Conservation (phyloP, 1,140 invertebrate species). For the Pogonognathellus flavescens region DNA sequence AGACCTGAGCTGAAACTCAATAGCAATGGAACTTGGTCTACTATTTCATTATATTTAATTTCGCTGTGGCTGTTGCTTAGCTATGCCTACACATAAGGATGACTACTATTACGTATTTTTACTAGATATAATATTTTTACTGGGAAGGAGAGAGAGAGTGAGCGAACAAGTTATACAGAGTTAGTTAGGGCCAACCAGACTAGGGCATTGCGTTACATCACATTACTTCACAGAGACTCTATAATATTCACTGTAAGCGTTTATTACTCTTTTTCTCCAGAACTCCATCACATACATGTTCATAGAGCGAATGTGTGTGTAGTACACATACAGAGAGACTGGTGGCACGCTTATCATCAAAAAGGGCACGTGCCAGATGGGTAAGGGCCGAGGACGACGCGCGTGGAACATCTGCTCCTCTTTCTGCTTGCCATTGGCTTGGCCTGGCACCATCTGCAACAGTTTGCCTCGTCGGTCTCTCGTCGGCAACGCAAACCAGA, state of each 20-base stretch:
- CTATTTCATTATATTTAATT: no score
- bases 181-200: neutral
- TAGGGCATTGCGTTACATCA: conserved; percentile 25
- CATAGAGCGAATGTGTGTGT: neutral
- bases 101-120: conserved; percentile 21
- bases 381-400: conserved; percentile 38
- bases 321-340: neutral
- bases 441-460: conserved; percentile 51
- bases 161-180: neutral
- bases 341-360: conserved; percentile 52
- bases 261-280: conserved; percentile 21
- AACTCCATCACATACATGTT: neutral
- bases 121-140: neutral
- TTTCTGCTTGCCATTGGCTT: conserved; percentile 29
- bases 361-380: conserved; percentile 64
- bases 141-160: conserved; percentile 3
- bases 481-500: conserved; percentile 27
- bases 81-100: no score
- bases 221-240: neutral
- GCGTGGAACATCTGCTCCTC: conserved; percentile 57
- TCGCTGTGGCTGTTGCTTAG: no score
- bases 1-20: neutral
- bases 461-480: conserved; percentile 50
- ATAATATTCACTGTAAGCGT: neutral
- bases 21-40: no score